phyloP scores from a whole-genome alignment of 2,797 vertebrate genomes.

The Siniperca obscura region DNA sequence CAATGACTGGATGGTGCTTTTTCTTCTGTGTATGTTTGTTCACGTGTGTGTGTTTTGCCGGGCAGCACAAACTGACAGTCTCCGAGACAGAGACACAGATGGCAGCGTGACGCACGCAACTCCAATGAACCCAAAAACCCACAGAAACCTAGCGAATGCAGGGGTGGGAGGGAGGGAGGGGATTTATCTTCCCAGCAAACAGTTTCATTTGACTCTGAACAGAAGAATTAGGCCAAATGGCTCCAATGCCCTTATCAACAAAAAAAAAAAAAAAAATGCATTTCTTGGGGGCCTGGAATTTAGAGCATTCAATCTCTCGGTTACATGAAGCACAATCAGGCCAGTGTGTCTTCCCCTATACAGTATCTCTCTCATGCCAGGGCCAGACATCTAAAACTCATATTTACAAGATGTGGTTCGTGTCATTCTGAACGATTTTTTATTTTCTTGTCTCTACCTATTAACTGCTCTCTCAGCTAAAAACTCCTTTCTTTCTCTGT shows the following conservation, averaged over 20 bases:
- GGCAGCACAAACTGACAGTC: constrained; percentile 55
- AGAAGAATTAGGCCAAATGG: constrained; percentile 74
- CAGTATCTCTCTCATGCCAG: neutral
- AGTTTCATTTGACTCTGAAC: constrained; percentile 68
- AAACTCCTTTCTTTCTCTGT: neutral
- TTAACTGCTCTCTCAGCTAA: neutral
- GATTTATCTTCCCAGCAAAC: constrained; percentile 69
- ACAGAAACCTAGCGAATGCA: constrained; percentile 48
- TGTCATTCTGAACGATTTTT: neutral
- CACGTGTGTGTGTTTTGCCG: constrained; percentile 25
- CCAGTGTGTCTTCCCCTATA: constrained; percentile 18
- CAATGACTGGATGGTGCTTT: constrained; percentile 6
- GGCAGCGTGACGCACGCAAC: constrained; percentile 71
- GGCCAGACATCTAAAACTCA: neutral
- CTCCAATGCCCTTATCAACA: constrained; percentile 57
- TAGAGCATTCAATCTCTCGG: constrained; percentile 54
- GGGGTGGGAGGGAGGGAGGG: constrained; percentile 2
- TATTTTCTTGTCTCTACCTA: neutral
- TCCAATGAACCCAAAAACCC: constrained; percentile 65
- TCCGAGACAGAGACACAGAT: constrained; percentile 74
- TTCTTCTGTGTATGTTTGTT: constrained; percentile 26
- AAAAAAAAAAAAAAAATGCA: neutral
- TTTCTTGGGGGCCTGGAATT: constrained; percentile 49
- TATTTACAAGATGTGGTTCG: neutral
- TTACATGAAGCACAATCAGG: constrained; percentile 36